Percentiles rank a stretch among this genome's conserved stretches.
Evolutionary conservation across 2,113 vertebrate genomes (phyloP).

Genomic region (Uropsilus gracilis): DNA sequence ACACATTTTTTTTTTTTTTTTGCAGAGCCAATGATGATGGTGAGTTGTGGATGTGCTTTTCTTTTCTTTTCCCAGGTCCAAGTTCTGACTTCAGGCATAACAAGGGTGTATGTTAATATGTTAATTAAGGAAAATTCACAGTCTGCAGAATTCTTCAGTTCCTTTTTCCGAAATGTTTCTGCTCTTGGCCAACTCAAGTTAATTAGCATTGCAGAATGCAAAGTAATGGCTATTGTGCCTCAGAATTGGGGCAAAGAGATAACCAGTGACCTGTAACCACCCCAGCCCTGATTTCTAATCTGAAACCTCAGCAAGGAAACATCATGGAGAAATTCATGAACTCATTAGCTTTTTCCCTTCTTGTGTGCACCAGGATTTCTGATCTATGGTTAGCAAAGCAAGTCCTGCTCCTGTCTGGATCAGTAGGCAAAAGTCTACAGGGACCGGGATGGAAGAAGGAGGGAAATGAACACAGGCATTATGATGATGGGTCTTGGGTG

Average conservation of each 20-base stretch:
- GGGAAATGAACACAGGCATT: too few relatives aligned
- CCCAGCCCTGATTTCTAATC: not conserved
- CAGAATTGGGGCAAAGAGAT: not conserved
- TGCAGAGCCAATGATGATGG: not conserved
- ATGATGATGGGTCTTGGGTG: too few relatives aligned
- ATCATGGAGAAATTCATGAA: not conserved
- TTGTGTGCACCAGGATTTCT: not conserved
- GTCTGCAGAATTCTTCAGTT: slow-evolving; percentile 24
- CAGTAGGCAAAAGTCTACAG: not conserved
- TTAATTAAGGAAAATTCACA: slow-evolving; percentile 52
- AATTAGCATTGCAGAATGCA: slow-evolving; percentile 15
- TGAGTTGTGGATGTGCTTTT: not conserved
- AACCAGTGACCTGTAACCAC: not conserved
- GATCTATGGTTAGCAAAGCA: not conserved
- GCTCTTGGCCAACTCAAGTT: not conserved
- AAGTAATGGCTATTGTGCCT: slow-evolving; percentile 22
- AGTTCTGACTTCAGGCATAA: not conserved
- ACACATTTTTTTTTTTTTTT: too few relatives aligned
- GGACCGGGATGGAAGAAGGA: too few relatives aligned
- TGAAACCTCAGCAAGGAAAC: not conserved
- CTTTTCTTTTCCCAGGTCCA: not conserved
- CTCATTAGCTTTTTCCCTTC: not conserved
- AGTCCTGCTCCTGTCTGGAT: not conserved
- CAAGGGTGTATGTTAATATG: not conserved
- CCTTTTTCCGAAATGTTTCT: slow-evolving; percentile 30